Evolutionary conservation across 2,797 vertebrate species (phyloP), one percentile per base, ranked within the genome.

Genomic region (Gymnothorax reevesii): DNA sequence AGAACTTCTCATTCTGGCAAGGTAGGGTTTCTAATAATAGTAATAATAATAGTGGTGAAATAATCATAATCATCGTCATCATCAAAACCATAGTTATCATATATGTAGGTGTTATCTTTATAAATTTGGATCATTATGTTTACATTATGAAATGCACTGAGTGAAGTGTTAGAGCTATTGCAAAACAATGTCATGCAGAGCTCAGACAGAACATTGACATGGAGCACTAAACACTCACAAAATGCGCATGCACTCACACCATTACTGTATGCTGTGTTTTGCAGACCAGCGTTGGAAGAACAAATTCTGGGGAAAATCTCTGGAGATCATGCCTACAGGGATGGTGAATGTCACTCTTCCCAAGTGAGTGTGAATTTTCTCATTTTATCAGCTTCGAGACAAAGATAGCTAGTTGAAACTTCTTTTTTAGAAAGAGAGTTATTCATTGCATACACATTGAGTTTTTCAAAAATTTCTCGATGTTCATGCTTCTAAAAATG

Each of bases 241-340:
- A 66, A 60, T 80, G 42, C 77, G 55, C 33, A 77, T 27, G 10
- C 73, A 12, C 22, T 4, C 73, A 77, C 49, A 17, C 52, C 55
- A 27, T 80, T 17, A 42, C 33, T 42, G 33, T 42, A n/a, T 89
- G 71, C 27, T 88, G 55, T 86, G 52, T 22, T 84, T 15, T 33
- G 87, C 92, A 99, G 98, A 99, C 91, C 97, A 99, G 93, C 95
- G 98, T 83, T 98, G 98, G 98, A 99, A 99, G 90, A 99, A 99
- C 91, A 99, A 98, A 90, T 99, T 99, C 92, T 99, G 98, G 98
- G 98, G 98, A 52, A 99, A 99, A 86, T 99, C 98, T 0, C 90
- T 99, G 90, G 98, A 99, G 94, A 98, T 99, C 6, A 92, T 98
- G 91, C 98, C 98, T 0, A 91, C 98, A 85, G 98, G 98, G 86